These are phyloP conservation scores for Monodelphis domestica DNA, from an alignment of 2,797 vertebrate genomes.

Conservation along the genomic window DNA sequence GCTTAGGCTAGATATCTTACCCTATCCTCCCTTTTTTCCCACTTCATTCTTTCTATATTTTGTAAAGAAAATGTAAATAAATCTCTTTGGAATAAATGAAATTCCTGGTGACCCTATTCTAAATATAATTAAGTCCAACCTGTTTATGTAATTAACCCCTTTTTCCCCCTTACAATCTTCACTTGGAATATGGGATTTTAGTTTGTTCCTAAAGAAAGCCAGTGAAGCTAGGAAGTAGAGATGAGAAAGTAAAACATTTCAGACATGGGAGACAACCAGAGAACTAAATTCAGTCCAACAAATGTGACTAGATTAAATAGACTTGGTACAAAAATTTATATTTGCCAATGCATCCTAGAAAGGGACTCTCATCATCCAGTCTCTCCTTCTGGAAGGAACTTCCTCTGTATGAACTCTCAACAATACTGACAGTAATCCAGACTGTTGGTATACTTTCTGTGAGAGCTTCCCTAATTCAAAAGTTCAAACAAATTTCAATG, in stretches of 20 bases:
- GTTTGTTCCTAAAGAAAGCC: background rate
- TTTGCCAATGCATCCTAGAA: background rate
- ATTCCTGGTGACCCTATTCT: too few relatives aligned
- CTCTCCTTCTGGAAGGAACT: background rate
- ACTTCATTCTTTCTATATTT: too few relatives aligned
- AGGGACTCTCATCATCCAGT: background rate
- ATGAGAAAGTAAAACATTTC: background rate
- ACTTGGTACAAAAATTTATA: background rate
- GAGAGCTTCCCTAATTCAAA: background rate
- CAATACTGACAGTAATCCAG: background rate
- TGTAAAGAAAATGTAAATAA: too few relatives aligned
- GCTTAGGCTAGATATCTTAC: too few relatives aligned
- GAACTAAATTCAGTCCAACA: background rate
- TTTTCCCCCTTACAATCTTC: too few relatives aligned
- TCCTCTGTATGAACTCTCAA: background rate
- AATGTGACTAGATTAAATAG: background rate
- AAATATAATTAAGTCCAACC: too few relatives aligned
- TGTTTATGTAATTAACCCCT: too few relatives aligned
- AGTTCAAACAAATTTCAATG: background rate
- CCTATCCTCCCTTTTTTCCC: too few relatives aligned
- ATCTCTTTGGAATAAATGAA: too few relatives aligned
- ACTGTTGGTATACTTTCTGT: background rate
- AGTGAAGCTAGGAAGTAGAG: background rate
- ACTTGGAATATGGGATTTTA: background rate
- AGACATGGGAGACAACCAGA: rapidly evolving